Conservation (phyloP, 2,797 vertebrate species). For the Myripristis jacobus region DNA sequence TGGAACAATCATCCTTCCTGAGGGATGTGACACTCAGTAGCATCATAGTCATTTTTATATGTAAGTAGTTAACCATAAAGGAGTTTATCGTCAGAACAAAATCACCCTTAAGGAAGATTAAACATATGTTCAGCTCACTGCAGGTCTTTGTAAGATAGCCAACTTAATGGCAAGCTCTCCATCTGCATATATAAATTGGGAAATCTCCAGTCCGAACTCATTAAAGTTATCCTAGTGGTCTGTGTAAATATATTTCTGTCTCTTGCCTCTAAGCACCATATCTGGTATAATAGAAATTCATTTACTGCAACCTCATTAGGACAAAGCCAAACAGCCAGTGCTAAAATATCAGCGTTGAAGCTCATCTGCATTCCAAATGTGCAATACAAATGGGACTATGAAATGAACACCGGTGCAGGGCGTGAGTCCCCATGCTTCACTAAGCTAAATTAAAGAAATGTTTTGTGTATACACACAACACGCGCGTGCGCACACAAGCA, state of each 20-base stretch:
- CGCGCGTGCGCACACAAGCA: slow-evolving; percentile 6
- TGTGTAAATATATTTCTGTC: slow-evolving; percentile 58
- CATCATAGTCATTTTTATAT: slow-evolving; percentile 32
- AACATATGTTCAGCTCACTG: slow-evolving; percentile 42
- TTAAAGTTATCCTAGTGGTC: slow-evolving; percentile 59
- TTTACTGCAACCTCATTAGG: slow-evolving; percentile 74
- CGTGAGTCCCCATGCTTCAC: slow-evolving; percentile 72
- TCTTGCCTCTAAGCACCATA: slow-evolving; percentile 51
- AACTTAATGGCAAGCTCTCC: slow-evolving; percentile 49
- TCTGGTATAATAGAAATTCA: slow-evolving; percentile 54
- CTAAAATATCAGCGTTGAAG: slow-evolving; percentile 59
- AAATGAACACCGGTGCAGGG: slow-evolving; percentile 66
- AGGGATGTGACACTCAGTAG: slow-evolving; percentile 34
- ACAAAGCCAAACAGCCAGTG: slow-evolving; percentile 69
- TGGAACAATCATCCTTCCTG: slow-evolving; percentile 56
- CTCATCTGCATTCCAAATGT: slow-evolving; percentile 77
- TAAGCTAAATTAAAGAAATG: slow-evolving; percentile 74
- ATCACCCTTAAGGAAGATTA: slow-evolving; percentile 24
- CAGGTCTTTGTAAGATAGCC: slow-evolving; percentile 44
- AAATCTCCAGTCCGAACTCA: slow-evolving; percentile 55
- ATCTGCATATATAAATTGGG: slow-evolving; percentile 48
- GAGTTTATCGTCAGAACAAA: slow-evolving; percentile 34
- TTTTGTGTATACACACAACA: slow-evolving; percentile 37
- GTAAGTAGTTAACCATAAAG: slow-evolving; percentile 19
- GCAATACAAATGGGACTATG: slow-evolving; percentile 68